A percentile compares a stretch with the other conserved stretches of the same genome.
Evolutionary conservation across 2,888 invertebrate species (phyloP).

Genomic region (Anorthoa munda): DNA sequence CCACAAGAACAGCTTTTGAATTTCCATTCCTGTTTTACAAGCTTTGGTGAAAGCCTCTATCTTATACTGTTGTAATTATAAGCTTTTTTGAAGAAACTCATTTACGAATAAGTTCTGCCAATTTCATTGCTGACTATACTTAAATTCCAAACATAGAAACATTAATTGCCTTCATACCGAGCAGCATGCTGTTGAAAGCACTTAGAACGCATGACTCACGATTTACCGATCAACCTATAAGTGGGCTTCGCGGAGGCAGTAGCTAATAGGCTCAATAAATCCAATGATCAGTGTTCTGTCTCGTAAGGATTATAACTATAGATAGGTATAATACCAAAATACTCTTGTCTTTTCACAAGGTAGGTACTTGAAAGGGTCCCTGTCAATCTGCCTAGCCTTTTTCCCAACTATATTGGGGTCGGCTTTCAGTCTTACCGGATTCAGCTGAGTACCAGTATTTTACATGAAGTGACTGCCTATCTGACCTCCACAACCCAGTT

Average conservation of each 20-base stretch:
- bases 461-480: too few relatives aligned
- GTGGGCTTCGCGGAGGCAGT: background rate
- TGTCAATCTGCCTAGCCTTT: too few relatives aligned
- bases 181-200: conserved; percentile 11
- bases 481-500: too few relatives aligned
- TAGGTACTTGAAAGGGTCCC: background rate
- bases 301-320: background rate
- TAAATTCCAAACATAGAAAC: background rate
- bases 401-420: too few relatives aligned
- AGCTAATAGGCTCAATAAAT: background rate
- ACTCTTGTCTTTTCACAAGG: background rate
- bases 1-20: background rate
- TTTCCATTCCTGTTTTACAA: background rate
- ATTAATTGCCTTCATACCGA: background rate
- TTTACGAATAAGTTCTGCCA: background rate
- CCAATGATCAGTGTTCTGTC: background rate
- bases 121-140: background rate
- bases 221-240: conserved; percentile 24
- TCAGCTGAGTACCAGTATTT: too few relatives aligned
- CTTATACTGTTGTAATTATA: background rate
- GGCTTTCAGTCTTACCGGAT: too few relatives aligned
- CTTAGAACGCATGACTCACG: conserved; percentile 28
- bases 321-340: background rate
- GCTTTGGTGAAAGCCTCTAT: background rate
- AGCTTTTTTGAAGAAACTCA: background rate